Evolutionary conservation across 2,113 vertebrate genomes (phyloP).

Genomic region (Corythaeola cristata): DNA sequence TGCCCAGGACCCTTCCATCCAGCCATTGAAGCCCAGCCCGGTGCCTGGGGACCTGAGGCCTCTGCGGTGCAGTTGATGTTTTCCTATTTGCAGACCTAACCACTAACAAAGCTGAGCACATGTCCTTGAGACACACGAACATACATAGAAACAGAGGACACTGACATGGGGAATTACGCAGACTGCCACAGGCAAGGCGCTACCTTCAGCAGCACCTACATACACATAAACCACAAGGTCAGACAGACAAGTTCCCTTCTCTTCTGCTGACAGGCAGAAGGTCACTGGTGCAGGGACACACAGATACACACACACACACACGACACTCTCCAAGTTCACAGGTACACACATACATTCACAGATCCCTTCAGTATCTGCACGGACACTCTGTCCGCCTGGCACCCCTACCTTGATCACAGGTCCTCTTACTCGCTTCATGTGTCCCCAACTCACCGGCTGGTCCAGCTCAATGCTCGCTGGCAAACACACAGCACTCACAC

Average conservation of each 20-base stretch:
- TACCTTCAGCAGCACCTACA: background rate
- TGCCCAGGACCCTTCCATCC: background rate
- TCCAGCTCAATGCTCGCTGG: rapidly evolving
- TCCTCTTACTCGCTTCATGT: background rate
- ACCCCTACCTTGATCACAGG: background rate
- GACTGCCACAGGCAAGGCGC: background rate
- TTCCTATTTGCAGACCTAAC: background rate
- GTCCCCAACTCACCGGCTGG: background rate
- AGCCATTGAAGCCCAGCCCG: rapidly evolving
- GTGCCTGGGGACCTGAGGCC: rapidly evolving
- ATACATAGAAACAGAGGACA: background rate
- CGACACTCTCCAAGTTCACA: background rate
- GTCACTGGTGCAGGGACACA: background rate
- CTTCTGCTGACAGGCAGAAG: background rate
- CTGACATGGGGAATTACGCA: rapidly evolving
- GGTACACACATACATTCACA: too few species aligned
- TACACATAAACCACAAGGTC: background rate
- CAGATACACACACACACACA: background rate
- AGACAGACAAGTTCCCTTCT: background rate
- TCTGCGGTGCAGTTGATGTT: rapidly evolving
- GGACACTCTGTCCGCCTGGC: background rate
- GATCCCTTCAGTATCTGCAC: background rate
- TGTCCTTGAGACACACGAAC: background rate
- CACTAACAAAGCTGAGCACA: rapidly evolving
- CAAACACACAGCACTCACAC: background rate